Conservation (phyloP, 1,140 invertebrate genomes). For the Chironomus tepperi region DNA sequence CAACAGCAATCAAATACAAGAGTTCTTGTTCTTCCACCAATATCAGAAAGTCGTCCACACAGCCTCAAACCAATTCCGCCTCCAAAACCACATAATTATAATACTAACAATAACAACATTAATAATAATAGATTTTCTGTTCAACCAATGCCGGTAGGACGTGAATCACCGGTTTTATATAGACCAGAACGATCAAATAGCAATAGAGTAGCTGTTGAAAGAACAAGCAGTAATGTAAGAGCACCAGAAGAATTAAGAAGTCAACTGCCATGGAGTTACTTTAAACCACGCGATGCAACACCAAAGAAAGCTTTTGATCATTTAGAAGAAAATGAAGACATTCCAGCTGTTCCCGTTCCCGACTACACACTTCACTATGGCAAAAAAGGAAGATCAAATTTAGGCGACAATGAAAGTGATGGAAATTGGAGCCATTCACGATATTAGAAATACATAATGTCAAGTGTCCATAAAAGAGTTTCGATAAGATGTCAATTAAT, state of each 20-base stretch:
- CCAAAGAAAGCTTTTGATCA: background rate
- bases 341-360: background rate
- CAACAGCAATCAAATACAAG: background rate
- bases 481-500: background rate
- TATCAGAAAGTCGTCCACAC: background rate
- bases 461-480: background rate
- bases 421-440: background rate
- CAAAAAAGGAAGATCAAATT: background rate
- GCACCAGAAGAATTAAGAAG: background rate
- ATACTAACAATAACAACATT: background rate
- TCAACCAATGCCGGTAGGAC: background rate
- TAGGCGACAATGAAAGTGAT: background rate
- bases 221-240: background rate
- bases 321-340: background rate
- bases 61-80: background rate
- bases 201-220: background rate
- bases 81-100: background rate
- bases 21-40: background rate
- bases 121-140: background rate
- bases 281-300: background rate
- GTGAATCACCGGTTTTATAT: background rate
- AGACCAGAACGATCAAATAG: background rate
- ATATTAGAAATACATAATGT: background rate
- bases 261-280: conserved; percentile 19
- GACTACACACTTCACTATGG: conserved; percentile 2